Evolutionary conservation across 2,888 invertebrate genomes (phyloP).

Genomic region (Podotricha telesiphe): DNA sequence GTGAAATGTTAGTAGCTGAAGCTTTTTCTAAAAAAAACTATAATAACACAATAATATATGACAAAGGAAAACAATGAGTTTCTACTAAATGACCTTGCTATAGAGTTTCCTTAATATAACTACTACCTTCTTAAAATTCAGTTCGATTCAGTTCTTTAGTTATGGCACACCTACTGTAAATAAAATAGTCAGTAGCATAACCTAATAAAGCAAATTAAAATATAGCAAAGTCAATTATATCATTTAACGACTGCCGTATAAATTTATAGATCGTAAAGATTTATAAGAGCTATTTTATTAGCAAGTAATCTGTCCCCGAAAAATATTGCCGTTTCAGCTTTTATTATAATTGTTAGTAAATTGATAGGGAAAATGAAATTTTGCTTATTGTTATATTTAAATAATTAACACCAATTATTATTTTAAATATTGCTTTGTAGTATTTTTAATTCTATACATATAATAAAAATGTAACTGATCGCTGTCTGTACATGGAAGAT

Average conservation of each 20-base stretch:
- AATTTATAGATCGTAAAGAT: conserved; percentile 37
- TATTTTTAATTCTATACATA: no score
- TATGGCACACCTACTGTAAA: no score
- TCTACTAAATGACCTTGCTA: no score
- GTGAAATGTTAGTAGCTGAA: no score
- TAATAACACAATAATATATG: no score
- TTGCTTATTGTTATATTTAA: not conserved
- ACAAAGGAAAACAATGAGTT: no score
- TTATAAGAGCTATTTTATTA: conserved; percentile 26
- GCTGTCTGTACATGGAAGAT: no score
- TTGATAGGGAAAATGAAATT: not conserved
- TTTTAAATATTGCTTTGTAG: not conserved
- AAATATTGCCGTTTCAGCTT: conserved; percentile 13
- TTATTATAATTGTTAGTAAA: not conserved
- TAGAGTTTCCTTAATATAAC: no score
- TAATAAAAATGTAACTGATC: no score
- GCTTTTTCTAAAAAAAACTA: no score
- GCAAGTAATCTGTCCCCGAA: conserved; percentile 19
- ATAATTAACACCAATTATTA: not conserved
- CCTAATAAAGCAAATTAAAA: conserved; percentile 12
- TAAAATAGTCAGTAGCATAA: not conserved
- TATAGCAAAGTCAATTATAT: conserved; percentile 25
- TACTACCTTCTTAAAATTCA: no score
- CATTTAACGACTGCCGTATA: conserved; percentile 32
- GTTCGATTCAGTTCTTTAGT: no score